A percentile compares a stretch with the other conserved stretches of the same genome.
phyloP scores from a whole-genome alignment of 2,797 vertebrate species.

The Siniperca undulata region DNA sequence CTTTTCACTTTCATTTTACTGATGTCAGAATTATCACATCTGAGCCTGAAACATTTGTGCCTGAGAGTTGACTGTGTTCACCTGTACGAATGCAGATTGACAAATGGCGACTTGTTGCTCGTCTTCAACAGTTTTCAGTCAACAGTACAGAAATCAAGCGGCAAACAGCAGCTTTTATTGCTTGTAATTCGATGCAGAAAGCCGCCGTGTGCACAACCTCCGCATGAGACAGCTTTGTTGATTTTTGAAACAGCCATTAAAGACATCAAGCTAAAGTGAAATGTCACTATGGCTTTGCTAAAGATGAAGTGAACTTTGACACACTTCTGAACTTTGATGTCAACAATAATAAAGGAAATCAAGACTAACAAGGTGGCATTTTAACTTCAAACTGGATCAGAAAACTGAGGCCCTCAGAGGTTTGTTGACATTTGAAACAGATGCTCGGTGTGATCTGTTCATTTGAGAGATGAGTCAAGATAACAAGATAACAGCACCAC shows the following conservation, averaged over 20 bases:
- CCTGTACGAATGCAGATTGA: neutral
- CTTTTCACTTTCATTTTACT: neutral
- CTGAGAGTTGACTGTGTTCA: neutral
- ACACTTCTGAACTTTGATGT: neutral
- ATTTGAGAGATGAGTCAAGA: neutral
- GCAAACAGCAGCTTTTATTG: slow-evolving; percentile 8
- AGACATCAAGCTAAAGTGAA: neutral
- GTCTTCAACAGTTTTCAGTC: neutral
- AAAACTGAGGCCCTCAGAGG: neutral
- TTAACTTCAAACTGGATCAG: neutral
- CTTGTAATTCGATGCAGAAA: slow-evolving; percentile 17
- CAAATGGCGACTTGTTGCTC: neutral
- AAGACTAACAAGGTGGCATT: neutral
- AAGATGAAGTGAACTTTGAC: slow-evolving; percentile 10
- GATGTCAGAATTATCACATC: no score
- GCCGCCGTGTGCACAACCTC: neutral
- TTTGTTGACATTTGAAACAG: slow-evolving; percentile 25
- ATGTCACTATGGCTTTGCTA: neutral
- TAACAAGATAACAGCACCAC: neutral
- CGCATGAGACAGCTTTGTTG: slow-evolving; percentile 13
- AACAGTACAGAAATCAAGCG: neutral
- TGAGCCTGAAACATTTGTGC: neutral
- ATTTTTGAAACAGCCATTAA: neutral
- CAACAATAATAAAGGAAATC: neutral
- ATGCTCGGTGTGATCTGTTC: neutral